Evolutionary conservation across 64 coral and sea anemone species (phyloP).

Genomic region (Dendrophyllia cribrosa): DNA sequence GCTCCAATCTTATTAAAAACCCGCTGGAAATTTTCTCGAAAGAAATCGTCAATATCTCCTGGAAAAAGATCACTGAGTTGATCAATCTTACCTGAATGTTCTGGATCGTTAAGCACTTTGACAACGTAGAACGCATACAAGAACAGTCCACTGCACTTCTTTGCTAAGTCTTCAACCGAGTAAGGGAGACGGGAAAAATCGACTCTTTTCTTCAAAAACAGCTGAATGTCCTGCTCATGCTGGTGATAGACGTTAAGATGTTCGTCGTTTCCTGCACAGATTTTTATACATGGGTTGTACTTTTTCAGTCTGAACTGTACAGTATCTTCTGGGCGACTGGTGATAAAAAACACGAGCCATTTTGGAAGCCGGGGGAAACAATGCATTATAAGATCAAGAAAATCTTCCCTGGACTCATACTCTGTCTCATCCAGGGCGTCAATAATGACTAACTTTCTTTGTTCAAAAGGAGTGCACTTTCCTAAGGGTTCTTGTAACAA

Average conservation of each 20-base stretch:
- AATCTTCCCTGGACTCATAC: conserved; percentile 39
- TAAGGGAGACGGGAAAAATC: neutral
- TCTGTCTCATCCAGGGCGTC: conserved; percentile 45
- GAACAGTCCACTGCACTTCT: conserved; percentile 39
- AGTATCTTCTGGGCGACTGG: conserved; percentile 27
- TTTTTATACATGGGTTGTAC: conserved; percentile 29
- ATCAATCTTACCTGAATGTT: neutral
- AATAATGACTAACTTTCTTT: conserved; percentile 32
- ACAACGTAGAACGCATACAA: conserved; percentile 34
- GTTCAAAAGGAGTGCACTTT: neutral
- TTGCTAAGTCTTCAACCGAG: neutral
- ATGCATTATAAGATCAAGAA: conserved; percentile 5
- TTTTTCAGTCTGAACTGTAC: neutral
- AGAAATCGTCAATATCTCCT: conserved; percentile 32
- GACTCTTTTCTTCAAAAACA: neutral
- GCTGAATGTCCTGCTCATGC: conserved; percentile 11
- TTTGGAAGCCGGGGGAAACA: conserved; percentile 14
- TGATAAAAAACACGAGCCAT: conserved; percentile 43
- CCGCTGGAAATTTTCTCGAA: conserved; percentile 32
- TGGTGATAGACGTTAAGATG: neutral
- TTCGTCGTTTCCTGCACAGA: conserved; percentile 3
- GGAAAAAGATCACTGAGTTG: neutral
- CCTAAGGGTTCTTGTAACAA: conserved; percentile 31
- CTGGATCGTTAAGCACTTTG: neutral
- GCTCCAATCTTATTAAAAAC: conserved; percentile 10